Conservation (phyloP, 1,140 invertebrate species). For the Heliconius himera region DNA sequence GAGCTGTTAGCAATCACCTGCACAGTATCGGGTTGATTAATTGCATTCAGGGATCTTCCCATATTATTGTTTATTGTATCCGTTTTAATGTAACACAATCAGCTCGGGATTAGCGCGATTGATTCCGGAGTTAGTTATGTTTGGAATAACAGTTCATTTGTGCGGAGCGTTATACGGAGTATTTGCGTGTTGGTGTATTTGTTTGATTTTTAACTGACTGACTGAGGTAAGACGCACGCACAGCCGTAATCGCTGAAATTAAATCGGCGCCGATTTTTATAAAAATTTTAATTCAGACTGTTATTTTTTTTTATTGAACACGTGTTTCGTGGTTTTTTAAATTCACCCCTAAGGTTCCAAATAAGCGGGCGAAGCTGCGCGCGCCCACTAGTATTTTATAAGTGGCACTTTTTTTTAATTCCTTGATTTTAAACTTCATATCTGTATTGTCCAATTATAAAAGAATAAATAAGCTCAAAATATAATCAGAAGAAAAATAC, state of each 20-base stretch:
- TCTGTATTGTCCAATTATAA: not conserved
- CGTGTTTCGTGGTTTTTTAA: no score
- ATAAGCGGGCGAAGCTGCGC: no score
- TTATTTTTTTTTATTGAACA: no score
- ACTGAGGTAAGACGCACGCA: no score
- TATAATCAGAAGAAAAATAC: no score
- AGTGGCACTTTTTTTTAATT: not conserved
- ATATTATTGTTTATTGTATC: constrained; percentile 53
- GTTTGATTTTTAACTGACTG: not conserved
- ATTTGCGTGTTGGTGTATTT: not conserved
- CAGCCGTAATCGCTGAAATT: no score
- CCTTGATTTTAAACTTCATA: not conserved
- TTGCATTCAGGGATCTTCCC: constrained; percentile 55
- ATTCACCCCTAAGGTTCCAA: no score
- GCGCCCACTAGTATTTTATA: no score
- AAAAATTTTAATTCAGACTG: no score
- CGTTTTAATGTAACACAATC: constrained; percentile 41
- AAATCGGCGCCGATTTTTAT: no score
- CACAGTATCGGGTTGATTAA: constrained; percentile 67
- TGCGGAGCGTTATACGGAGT: not conserved
- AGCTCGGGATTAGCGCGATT: constrained; percentile 32
- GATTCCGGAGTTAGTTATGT: constrained; percentile 23
- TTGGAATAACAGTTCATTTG: constrained; percentile 30
- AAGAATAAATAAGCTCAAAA: no score
- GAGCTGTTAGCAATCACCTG: constrained; percentile 72